phyloP scores from a whole-genome alignment of 1,140 invertebrate genomes.

The Heliconius hermathena region DNA sequence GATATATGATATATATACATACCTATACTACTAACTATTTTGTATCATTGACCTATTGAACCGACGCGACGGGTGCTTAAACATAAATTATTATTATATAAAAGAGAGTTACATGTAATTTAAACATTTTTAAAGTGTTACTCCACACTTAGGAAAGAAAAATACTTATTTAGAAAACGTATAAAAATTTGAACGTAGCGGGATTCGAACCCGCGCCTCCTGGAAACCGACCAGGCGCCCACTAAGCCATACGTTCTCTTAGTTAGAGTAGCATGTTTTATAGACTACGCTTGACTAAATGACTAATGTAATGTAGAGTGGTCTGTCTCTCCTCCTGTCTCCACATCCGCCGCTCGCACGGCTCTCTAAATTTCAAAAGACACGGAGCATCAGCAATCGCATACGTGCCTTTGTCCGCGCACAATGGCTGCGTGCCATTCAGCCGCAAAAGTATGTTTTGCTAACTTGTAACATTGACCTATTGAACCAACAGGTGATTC shows the following conservation, averaged over 20 bases:
- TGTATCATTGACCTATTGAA: slow-evolving; percentile 72
- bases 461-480: slow-evolving; percentile 79
- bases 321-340: not conserved
- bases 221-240: no score
- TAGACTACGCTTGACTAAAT: not conserved
- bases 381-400: slow-evolving; percentile 68
- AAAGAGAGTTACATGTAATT: no score
- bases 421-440: slow-evolving; percentile 73
- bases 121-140: no score
- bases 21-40: no score
- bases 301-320: not conserved
- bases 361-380: slow-evolving; percentile 68
- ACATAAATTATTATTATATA: not conserved
- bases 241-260: no score
- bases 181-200: no score
- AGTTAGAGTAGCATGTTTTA: no score
- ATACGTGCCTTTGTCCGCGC: slow-evolving; percentile 69
- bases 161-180: no score
- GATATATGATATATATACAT: no score
- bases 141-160: no score
- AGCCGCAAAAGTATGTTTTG: slow-evolving; percentile 73
- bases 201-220: no score
- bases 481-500: slow-evolving; percentile 76
- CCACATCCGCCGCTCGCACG: slow-evolving; percentile 8
- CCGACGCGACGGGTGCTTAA: slow-evolving; percentile 48